These are phyloP conservation scores for Pseudopodoces humilis DNA, from an alignment of 2,113 vertebrate genomes.

Conservation along the genomic window DNA sequence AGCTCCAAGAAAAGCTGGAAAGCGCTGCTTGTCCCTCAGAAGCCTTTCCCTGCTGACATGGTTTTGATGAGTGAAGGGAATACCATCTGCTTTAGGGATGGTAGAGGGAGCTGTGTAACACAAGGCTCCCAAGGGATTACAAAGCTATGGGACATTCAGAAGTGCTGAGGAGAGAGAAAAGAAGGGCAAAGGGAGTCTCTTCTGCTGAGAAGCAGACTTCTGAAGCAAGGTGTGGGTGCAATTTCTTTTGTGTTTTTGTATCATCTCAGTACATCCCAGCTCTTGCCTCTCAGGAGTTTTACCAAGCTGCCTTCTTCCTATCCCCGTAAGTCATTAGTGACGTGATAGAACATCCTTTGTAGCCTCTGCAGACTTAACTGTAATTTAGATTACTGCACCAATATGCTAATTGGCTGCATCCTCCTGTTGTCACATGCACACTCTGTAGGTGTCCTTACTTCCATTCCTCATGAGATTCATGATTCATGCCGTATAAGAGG, in stretches of 20 bases:
- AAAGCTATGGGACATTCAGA: not conserved
- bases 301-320: not conserved
- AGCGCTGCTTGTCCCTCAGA: not conserved
- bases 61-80: conserved; percentile 14
- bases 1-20: not conserved
- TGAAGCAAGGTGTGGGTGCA: not conserved
- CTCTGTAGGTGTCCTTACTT: not conserved
- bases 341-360: not conserved
- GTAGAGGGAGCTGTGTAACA: not conserved
- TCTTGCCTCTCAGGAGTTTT: not conserved
- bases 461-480: not conserved
- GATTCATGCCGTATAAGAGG: not conserved
- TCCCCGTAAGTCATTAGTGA: not conserved
- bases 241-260: not conserved
- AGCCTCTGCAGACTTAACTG: not conserved
- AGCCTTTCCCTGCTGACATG: conserved; percentile 24
- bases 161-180: not conserved
- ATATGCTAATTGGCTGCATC: not conserved
- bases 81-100: not conserved
- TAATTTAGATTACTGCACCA: not conserved
- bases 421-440: not conserved
- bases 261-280: not conserved
- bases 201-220: not conserved
- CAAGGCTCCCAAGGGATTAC: not conserved
- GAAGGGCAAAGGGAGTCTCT: not conserved